Percentiles rank a stretch among this genome's conserved stretches.
Conservation (phyloP, 2,888 invertebrate genomes). For the Ochropleura plecta region DNA sequence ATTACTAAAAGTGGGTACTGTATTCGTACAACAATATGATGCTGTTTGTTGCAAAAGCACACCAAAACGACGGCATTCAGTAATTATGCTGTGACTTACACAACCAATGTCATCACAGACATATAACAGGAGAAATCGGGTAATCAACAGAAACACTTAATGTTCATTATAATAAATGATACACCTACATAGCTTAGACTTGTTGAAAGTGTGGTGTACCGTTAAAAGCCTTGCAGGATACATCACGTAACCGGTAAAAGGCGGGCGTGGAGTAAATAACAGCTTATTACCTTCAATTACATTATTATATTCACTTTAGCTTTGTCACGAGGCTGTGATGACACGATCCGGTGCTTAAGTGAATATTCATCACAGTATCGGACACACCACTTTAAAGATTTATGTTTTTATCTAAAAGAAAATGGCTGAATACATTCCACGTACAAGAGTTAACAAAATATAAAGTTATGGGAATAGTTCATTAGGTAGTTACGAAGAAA, state of each 20-base stretch:
- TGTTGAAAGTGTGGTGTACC: constrained; percentile 64
- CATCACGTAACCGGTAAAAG: constrained; percentile 76
- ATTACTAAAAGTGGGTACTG: not conserved
- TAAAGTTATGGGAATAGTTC: not conserved
- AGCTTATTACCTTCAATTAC: constrained; percentile 80
- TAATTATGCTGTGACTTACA: not conserved
- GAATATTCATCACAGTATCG: constrained; percentile 68
- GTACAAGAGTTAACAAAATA: not conserved
- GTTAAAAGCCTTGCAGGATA: constrained; percentile 60
- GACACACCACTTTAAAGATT: constrained; percentile 54
- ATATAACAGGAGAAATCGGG: constrained; percentile 30
- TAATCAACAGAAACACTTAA: constrained; percentile 52
- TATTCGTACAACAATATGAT: not conserved
- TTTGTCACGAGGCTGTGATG: constrained; percentile 79
- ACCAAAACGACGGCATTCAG: not conserved
- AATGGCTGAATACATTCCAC: constrained; percentile 5
- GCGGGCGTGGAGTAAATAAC: constrained; percentile 77
- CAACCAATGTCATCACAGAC: constrained; percentile 8
- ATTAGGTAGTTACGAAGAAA: constrained; percentile 13
- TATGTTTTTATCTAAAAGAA: constrained; percentile 48
- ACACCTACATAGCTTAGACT: constrained; percentile 59
- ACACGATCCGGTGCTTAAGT: constrained; percentile 76
- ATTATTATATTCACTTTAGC: constrained; percentile 85
- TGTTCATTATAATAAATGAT: constrained; percentile 58
- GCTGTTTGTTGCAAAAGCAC: not conserved